Conservation (phyloP, 2,888 invertebrate species). For the Pheosia tremula region DNA sequence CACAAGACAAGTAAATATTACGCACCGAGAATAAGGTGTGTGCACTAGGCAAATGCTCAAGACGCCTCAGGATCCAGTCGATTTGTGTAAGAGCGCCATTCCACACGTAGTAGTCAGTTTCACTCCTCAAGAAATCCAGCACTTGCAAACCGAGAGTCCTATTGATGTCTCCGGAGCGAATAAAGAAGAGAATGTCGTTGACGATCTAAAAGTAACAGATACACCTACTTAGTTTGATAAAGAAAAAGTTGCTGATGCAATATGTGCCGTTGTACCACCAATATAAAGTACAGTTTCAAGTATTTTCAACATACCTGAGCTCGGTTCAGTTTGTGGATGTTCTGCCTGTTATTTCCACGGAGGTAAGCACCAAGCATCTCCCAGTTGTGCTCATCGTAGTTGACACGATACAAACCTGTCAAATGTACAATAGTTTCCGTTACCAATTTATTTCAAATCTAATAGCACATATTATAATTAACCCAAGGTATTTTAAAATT, state of each 20-base stretch:
- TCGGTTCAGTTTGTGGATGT: constrained; percentile 87
- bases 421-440: background rate
- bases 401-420: constrained; percentile 86
- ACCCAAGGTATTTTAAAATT: no score
- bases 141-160: constrained; percentile 86
- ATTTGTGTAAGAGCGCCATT: constrained; percentile 84
- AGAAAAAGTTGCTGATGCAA: background rate
- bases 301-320: constrained; percentile 85
- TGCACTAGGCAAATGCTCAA: constrained; percentile 64
- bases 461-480: no score
- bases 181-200: constrained; percentile 90
- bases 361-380: constrained; percentile 75
- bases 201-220: constrained; percentile 75
- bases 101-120: constrained; percentile 92
- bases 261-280: no score
- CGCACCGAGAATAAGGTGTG: constrained; percentile 62
- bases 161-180: constrained; percentile 83
- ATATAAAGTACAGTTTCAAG: background rate
- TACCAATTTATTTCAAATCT: no score
- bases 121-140: constrained; percentile 87
- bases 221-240: background rate
- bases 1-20: constrained; percentile 11
- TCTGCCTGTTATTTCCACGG: constrained; percentile 57
- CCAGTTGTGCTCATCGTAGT: constrained; percentile 86
- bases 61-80: constrained; percentile 73